These are phyloP conservation scores for Glaucidium brasilianum DNA, from an alignment of 2,113 vertebrate genomes.

Conservation along the genomic window DNA sequence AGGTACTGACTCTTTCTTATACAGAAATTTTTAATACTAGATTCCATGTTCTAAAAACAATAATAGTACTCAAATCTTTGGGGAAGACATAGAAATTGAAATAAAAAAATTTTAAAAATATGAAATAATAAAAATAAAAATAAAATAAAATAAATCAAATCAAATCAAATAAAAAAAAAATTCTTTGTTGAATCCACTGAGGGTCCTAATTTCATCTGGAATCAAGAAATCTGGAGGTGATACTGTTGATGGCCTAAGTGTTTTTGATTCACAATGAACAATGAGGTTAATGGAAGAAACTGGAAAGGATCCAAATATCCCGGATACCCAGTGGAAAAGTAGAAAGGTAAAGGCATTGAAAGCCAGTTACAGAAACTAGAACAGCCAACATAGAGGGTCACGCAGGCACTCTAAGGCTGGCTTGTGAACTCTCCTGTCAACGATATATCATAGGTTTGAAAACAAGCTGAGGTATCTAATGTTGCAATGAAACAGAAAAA, in stretches of 20 bases:
- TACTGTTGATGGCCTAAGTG: neutral
- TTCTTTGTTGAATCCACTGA: neutral
- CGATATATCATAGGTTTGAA: neutral
- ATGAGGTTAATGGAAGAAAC: neutral
- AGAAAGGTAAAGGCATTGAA: neutral
- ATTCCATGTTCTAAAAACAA: neutral
- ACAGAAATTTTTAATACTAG: neutral
- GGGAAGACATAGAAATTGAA: neutral
- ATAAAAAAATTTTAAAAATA: neutral
- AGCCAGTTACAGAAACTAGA: neutral
- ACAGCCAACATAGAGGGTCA: neutral
- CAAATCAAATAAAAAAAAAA: neutral
- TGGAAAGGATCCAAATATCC: neutral
- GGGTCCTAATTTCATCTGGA: neutral
- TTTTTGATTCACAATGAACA: neutral
- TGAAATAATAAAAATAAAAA: neutral
- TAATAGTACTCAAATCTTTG: neutral
- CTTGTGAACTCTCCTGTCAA: neutral
- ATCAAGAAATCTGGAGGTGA: neutral
- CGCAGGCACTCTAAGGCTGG: neutral
- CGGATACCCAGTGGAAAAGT: neutral
- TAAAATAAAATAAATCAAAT: too few relatives aligned
- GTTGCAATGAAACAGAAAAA: neutral
- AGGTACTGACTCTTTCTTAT: neutral
- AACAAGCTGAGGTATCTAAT: neutral